Conservation (phyloP, 2,888 invertebrate species). For the Drosophila glabriapex region DNA sequence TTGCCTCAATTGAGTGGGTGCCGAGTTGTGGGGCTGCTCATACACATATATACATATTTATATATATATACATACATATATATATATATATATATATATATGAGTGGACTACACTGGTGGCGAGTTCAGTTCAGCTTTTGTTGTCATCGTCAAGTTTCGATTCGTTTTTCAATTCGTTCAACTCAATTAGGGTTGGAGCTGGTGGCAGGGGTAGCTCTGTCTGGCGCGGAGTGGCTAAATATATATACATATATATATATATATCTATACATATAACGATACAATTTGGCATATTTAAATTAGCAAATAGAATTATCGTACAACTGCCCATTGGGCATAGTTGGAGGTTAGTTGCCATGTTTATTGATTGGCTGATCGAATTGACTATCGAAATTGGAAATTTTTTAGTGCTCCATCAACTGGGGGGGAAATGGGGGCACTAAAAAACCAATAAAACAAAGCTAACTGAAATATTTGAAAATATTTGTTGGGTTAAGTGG, state of each 20-base stretch:
- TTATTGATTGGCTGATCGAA: constrained; percentile 80
- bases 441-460: neutral
- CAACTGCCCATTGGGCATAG: constrained; percentile 53
- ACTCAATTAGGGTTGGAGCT: constrained; percentile 71
- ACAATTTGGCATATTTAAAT: constrained; percentile 78
- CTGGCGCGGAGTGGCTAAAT: neutral
- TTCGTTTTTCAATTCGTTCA: constrained; percentile 70
- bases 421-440: neutral
- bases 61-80: neutral
- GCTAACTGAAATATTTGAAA: neutral
- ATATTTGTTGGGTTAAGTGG: constrained; percentile 11
- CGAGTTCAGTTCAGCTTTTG: constrained; percentile 31
- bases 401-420: constrained; percentile 25
- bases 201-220: neutral
- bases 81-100: neutral
- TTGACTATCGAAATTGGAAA: constrained; percentile 57
- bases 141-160: constrained; percentile 58
- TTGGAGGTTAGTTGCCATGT: constrained; percentile 73
- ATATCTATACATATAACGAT: constrained; percentile 50
- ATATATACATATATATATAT: neutral
- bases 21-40: constrained; percentile 14
- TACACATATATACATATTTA: neutral
- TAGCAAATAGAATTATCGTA: constrained; percentile 76
- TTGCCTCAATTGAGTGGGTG: constrained; percentile 39
- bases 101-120: constrained; percentile 2